A percentile compares a stretch with the other conserved stretches of the same genome.
These are phyloP conservation scores for Drosophila atripex DNA, from an alignment of 2,888 invertebrate genomes.

Conservation along the genomic window DNA sequence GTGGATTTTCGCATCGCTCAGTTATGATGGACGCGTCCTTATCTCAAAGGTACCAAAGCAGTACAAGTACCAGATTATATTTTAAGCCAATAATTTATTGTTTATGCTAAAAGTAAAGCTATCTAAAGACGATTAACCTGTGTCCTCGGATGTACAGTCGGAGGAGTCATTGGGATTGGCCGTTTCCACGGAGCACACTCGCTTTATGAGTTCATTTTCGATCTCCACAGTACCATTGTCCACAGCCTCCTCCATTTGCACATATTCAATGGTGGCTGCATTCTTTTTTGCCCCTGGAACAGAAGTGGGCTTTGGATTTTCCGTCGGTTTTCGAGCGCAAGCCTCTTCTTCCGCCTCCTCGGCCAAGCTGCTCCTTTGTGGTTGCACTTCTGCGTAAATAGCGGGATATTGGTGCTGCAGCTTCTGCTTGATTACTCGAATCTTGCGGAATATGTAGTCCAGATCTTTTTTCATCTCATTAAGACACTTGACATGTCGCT, in stretches of 20 bases:
- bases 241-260: constrained; percentile 83
- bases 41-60: constrained; percentile 96
- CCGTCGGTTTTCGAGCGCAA: constrained; percentile 11
- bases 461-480: constrained; percentile 97
- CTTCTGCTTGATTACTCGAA: constrained; percentile 92
- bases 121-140: constrained; percentile 76
- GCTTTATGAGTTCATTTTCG: constrained; percentile 82
- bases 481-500: constrained; percentile 93
- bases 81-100: constrained; percentile 84
- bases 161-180: constrained; percentile 88
- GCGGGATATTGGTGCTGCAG: constrained; percentile 89
- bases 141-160: constrained; percentile 87
- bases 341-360: constrained; percentile 84
- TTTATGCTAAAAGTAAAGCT: constrained; percentile 27
- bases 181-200: constrained; percentile 87
- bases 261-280: constrained; percentile 82
- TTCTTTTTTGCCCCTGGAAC: constrained; percentile 58
- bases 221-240: constrained; percentile 82
- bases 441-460: constrained; percentile 96
- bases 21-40: constrained; percentile 97
- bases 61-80: constrained; percentile 96
- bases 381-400: constrained; percentile 87
- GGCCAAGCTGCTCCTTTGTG: constrained; percentile 83
- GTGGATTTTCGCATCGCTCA: constrained; percentile 98
- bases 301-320: constrained; percentile 48